Percentiles rank a stretch among this genome's conserved stretches.
phyloP scores from a whole-genome alignment of 2,888 invertebrate genomes.

The Zygothrica quintamaculata region DNA sequence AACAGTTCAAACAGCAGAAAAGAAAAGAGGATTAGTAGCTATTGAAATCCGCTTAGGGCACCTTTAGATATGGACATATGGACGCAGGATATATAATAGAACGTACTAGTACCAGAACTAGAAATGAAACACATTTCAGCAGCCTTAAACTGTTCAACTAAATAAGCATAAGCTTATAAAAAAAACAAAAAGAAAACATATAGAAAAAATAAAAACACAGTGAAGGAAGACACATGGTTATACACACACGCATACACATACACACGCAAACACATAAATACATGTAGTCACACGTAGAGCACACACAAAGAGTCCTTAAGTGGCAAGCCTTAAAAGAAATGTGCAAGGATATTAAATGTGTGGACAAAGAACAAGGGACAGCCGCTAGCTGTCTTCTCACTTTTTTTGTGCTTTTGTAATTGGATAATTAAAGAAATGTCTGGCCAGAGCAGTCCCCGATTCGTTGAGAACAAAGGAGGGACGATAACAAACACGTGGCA shows the following conservation, averaged over 20 bases:
- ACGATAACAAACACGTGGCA: slow-evolving; percentile 60
- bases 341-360: slow-evolving; percentile 49
- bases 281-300: slow-evolving; percentile 1
- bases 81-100: no score
- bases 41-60: slow-evolving; percentile 56
- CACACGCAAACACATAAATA: slow-evolving; percentile 2
- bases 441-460: slow-evolving; percentile 45
- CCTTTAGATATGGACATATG: slow-evolving; percentile 7
- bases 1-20: slow-evolving; percentile 1
- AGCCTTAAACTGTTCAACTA: slow-evolving; percentile 30
- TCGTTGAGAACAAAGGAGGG: slow-evolving; percentile 36
- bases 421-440: slow-evolving; percentile 79
- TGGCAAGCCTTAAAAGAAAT: slow-evolving; percentile 46
- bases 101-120: slow-evolving; percentile 19
- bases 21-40: slow-evolving; percentile 33
- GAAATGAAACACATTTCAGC: slow-evolving; percentile 58
- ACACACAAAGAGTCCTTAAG: slow-evolving; percentile 37
- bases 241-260: slow-evolving; percentile 3
- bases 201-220: no score
- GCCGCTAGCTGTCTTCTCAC: background rate
- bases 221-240: background rate
- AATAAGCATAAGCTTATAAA: slow-evolving; percentile 49
- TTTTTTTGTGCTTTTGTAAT: slow-evolving; percentile 68
- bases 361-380: background rate
- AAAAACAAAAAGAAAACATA: no score